Evolutionary conservation across 2,113 vertebrate genomes (phyloP).

Genomic region (Entelurus aequoreus): DNA sequence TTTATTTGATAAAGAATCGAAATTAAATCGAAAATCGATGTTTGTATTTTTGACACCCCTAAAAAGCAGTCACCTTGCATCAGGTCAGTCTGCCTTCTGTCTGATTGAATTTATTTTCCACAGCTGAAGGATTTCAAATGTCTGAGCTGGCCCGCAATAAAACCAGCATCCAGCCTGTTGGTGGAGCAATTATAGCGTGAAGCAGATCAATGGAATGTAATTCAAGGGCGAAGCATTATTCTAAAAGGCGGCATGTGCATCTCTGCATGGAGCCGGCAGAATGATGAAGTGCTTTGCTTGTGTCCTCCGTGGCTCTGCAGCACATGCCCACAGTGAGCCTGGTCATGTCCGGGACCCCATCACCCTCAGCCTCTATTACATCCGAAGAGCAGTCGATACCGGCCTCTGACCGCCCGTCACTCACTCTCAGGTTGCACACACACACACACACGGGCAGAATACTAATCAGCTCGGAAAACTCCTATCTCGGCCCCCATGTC

Average conservation of each 20-base stretch:
- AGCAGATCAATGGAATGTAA: slow-evolving; percentile 62
- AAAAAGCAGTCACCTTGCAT: slow-evolving; percentile 35
- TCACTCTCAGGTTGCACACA: slow-evolving; percentile 57
- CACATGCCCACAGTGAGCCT: slow-evolving; percentile 52
- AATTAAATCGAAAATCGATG: too few species aligned
- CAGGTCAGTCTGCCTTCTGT: slow-evolving; percentile 29
- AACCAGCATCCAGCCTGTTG: slow-evolving; percentile 51
- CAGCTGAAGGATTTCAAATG: slow-evolving; percentile 46
- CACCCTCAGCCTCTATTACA: slow-evolving; percentile 63
- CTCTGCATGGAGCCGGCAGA: slow-evolving; percentile 48
- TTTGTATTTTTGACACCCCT: too few species aligned
- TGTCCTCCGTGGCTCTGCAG: slow-evolving; percentile 56
- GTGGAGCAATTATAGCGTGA: slow-evolving; percentile 52
- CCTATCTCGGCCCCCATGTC: slow-evolving; percentile 32
- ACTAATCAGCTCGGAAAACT: slow-evolving; percentile 53
- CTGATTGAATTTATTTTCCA: slow-evolving; percentile 43
- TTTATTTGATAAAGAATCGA: too few species aligned
- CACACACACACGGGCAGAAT: slow-evolving; percentile 40
- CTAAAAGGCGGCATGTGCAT: slow-evolving; percentile 47
- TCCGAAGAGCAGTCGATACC: slow-evolving; percentile 69
- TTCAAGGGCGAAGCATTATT: slow-evolving; percentile 64
- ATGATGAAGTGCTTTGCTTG: slow-evolving; percentile 57
- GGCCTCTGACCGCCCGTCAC: slow-evolving; percentile 59
- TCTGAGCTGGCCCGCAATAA: slow-evolving; percentile 50
- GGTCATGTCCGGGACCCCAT: slow-evolving; percentile 64